Evolutionary conservation across 2,797 vertebrate genomes (phyloP).

Genomic region (Limnodromus scolopaceus): DNA sequence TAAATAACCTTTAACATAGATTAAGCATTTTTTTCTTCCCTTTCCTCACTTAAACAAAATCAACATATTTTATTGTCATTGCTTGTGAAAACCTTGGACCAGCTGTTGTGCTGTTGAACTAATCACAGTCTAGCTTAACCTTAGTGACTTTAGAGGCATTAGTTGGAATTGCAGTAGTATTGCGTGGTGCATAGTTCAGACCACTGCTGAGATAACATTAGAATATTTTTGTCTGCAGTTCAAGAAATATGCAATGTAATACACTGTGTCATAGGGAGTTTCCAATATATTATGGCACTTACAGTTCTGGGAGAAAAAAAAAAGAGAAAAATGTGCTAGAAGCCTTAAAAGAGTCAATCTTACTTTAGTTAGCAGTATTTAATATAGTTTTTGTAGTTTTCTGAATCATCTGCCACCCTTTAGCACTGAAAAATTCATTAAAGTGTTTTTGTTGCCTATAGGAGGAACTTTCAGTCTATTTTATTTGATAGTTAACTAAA

Average conservation of each 20-base stretch:
- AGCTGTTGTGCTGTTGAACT: not conserved
- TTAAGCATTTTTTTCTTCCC: rapidly evolving
- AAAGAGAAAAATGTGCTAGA: not conserved
- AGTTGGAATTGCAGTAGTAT: not conserved
- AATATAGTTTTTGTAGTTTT: not conserved
- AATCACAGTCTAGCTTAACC: not conserved
- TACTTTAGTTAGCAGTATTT: not conserved
- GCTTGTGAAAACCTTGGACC: not conserved
- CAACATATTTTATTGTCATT: not conserved
- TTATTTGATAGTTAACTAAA: conserved; percentile 18
- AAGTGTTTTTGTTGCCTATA: not conserved
- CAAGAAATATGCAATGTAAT: not conserved
- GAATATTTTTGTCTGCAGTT: not conserved
- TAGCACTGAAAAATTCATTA: not conserved
- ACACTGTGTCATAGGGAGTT: not conserved
- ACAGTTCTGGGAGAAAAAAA: not conserved
- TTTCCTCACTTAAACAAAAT: not conserved
- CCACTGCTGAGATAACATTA: not conserved
- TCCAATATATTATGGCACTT: not conserved
- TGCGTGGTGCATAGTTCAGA: not conserved
- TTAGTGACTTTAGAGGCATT: not conserved
- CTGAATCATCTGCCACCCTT: not conserved
- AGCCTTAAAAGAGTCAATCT: not conserved
- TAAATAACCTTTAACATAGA: not conserved
- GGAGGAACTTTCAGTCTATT: not conserved